Evolutionary conservation across 2,797 vertebrate genomes (phyloP).

Genomic region (Rallus crepitans): DNA sequence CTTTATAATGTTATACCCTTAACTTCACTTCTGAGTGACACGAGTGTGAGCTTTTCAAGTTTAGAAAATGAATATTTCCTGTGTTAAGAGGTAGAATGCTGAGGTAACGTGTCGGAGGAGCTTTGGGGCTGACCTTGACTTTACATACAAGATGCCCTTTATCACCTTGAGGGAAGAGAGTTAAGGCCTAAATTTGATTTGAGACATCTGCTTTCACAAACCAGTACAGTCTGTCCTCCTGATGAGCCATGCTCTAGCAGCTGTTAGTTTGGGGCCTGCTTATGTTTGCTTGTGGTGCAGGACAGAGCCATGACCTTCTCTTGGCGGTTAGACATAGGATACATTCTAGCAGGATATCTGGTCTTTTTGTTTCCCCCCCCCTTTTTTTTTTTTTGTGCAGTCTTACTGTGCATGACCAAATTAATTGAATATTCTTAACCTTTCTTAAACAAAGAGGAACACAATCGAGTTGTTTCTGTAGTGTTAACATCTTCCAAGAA

Average conservation of each 20-base stretch:
- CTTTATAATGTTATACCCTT: background rate
- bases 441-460: background rate
- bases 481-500: background rate
- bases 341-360: background rate
- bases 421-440: background rate
- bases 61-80: background rate
- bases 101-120: background rate
- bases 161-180: background rate
- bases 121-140: background rate
- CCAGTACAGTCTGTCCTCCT: background rate
- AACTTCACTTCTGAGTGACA: background rate
- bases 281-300: background rate
- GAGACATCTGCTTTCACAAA: background rate
- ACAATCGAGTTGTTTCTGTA: background rate
- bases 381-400: background rate
- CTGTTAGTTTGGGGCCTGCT: background rate
- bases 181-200: background rate
- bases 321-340: background rate
- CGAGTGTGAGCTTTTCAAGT: background rate
- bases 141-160: background rate
- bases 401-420: background rate
- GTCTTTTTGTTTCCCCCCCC: too few species aligned
- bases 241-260: background rate
- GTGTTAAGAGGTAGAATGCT: background rate
- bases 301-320: background rate